Base-by-base conservation (phyloP, 2,113 vertebrate genomes). In the Channa maculata region DNA sequence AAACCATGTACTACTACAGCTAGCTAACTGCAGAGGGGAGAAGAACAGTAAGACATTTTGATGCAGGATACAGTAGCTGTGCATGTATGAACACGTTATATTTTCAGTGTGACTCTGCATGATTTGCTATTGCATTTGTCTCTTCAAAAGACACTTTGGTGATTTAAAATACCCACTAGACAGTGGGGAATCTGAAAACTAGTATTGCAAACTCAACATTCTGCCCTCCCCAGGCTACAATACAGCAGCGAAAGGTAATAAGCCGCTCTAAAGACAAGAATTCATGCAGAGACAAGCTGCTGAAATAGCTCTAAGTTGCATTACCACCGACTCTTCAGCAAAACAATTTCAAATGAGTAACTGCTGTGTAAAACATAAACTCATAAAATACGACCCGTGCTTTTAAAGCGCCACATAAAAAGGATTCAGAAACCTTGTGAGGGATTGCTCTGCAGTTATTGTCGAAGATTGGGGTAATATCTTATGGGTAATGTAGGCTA, bases 241-340 rank as follows among this genome's bases (percentile, higher is more conserved):
- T 74, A 81, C 62, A 80, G 53, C 68, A 64, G 79, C 34, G 36
- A 68, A 79, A 87, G 82, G 89, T 91, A 91, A 92, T 91, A 88
- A 86, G 81, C 84, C 61, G 74, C 77, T 86, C 71, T 85, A 75
- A 88, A 89, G 82, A 88, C 80, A 65, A 54, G 75, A 69, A 80
- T 74, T 83, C 85, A 88, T 77, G 78, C 85, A 65, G 87, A 82
- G 90, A 84, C 81, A 85, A 84, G 79, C 83, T 89, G 86, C 75
- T 90, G 76, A 77, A 90, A 86, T 79, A 51, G 71, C 72, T 88
- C 58, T 41, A 41, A 77, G 77, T 79, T 83, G 84, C 81, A 86
- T 85, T 83, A 79, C 52, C 61, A 48, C 71, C 48, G 14, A 67
- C 67, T 79, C 83, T 61, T 83, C 54, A 80, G 86, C 81, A 11